phyloP scores from a whole-genome alignment of 2,797 vertebrate species.

The Anableps anableps region DNA sequence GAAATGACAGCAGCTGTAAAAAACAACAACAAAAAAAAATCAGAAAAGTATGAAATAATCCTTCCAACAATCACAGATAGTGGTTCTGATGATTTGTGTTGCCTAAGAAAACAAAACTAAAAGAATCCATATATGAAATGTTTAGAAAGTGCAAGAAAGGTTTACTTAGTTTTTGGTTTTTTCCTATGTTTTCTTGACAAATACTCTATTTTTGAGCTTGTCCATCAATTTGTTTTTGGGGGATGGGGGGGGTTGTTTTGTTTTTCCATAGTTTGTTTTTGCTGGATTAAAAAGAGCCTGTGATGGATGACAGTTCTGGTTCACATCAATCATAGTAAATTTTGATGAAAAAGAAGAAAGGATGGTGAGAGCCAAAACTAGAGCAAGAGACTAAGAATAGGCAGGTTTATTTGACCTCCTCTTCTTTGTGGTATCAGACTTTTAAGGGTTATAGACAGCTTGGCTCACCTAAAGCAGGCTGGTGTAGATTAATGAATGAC shows the following conservation, averaged over 20 bases:
- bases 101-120: neutral
- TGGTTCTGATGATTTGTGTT: neutral
- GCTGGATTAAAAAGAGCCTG: conserved; percentile 23
- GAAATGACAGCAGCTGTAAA: neutral
- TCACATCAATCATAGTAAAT: conserved; percentile 20
- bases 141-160: neutral
- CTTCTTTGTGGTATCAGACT: conserved; percentile 33
- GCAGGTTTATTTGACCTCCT: conserved; percentile 2
- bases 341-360: conserved; percentile 38
- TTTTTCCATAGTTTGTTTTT: conserved; percentile 29
- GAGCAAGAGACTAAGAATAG: conserved; percentile 21
- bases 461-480: conserved; percentile 46
- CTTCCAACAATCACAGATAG: neutral
- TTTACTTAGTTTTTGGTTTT: neutral
- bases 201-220: conserved; percentile 14
- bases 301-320: conserved; percentile 42
- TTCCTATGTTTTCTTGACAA: conserved; percentile 10
- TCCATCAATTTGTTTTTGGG: conserved; percentile 15
- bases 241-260: conserved; percentile 13
- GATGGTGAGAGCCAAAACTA: conserved; percentile 27
- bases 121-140: conserved; percentile 1
- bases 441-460: conserved; percentile 41
- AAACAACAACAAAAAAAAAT: neutral
- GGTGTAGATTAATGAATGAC: conserved; percentile 71
- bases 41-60: neutral